Evolutionary conservation across 1,140 invertebrate genomes (phyloP), one percentile per base, ranked within the genome.

Genomic region (Tribolium madens): DNA sequence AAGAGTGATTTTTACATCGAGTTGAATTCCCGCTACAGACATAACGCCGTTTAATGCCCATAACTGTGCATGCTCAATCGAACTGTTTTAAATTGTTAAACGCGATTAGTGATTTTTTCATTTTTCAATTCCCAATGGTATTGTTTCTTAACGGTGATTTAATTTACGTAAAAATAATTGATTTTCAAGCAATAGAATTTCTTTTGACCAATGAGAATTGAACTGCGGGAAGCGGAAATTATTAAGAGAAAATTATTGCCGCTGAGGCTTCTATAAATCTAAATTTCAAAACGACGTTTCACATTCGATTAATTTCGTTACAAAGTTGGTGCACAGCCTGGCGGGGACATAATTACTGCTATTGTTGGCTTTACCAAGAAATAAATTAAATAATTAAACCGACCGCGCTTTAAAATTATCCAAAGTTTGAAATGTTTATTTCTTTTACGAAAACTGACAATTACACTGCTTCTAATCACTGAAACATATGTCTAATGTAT

Each of bases 11-110:
- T 72, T 72, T 72, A 31, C 26, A 21, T 64, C 21, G 17, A 57
- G 31, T 12, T 18, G 57, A 33, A 64, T 64, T 64, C 57, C 13
- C 14, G 57, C n/a, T 31, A 33, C 21, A 18, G 57, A 64, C 57
- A 33, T 64, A 64, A 64, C 57, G 26, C 57, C 57, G 57, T 33
- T 64, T 64, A 64, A 64, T 64, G 57, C 57, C 26, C 57, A 64
- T 64, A 64, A 64, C 57, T 64, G 57, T 64, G 57, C 57, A 33
- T 18, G 52, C 52, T 57, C 52, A 57, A 64, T 64, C 26, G 57
- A n/a, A 33, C 26, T 64, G 10, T 33, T 64, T 64, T 64, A 64
- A 64, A 64, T 42, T 42, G 36, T 42, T 42, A 42, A 42, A 42
- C 9, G 36, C 36, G 36, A 42, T 42, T 42, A 42, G 36, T 7